Conservation (phyloP, 2,113 vertebrate species). For the Eulacestoma nigropectus region DNA sequence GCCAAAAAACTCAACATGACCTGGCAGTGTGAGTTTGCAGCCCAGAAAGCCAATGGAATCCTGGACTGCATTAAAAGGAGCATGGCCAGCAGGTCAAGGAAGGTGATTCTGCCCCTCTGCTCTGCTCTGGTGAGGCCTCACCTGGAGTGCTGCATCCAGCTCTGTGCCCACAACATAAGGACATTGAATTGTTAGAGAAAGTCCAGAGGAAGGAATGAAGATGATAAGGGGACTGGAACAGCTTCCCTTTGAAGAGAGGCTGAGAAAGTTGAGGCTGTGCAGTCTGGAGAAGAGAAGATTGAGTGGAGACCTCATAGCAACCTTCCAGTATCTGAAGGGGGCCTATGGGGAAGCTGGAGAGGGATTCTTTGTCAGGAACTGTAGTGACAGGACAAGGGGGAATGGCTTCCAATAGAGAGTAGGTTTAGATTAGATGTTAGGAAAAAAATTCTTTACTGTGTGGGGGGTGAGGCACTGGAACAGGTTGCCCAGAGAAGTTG, state of each 20-base stretch:
- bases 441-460: neutral
- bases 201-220: neutral
- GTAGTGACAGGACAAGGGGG: neutral
- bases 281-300: neutral
- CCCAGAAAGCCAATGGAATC: neutral
- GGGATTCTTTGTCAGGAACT: neutral
- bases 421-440: neutral
- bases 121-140: neutral
- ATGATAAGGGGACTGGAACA: neutral
- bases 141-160: neutral
- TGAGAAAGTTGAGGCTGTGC: neutral
- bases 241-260: neutral
- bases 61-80: neutral
- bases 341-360: neutral
- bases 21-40: neutral
- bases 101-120: neutral
- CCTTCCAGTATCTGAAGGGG: neutral
- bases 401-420: neutral
- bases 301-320: neutral
- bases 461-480: neutral
- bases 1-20: neutral
- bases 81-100: neutral
- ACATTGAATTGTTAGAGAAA: neutral
- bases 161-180: neutral
- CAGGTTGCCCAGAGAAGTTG: neutral